Evolutionary conservation across 2,113 vertebrate species (phyloP).

Genomic region (Rhinichthys klamathensis): DNA sequence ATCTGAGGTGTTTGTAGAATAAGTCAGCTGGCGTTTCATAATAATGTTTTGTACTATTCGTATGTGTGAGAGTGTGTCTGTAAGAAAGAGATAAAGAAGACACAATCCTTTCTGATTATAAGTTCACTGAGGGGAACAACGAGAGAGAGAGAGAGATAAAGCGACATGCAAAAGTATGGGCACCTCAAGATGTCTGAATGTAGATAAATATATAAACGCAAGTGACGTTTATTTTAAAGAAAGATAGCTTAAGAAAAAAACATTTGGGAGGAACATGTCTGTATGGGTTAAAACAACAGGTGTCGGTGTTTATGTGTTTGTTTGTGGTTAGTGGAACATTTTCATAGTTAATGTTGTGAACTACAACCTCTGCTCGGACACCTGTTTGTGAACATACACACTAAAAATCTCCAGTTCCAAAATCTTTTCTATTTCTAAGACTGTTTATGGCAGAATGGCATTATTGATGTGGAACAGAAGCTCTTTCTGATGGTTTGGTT

Average conservation of each 20-base stretch:
- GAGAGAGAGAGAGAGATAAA: not conserved
- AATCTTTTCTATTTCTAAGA: not conserved
- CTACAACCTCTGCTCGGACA: too few relatives aligned
- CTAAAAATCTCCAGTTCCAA: not conserved
- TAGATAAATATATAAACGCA: not conserved
- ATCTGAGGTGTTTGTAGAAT: not conserved
- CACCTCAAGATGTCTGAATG: not conserved
- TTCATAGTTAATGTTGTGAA: too few relatives aligned
- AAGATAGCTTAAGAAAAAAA: not conserved
- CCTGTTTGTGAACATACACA: too few relatives aligned
- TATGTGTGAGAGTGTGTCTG: conserved; percentile 11
- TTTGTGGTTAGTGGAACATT: not conserved
- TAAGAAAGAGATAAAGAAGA: not conserved
- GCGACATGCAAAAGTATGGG: not conserved
- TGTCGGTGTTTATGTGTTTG: not conserved
- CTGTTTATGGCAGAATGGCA: too few relatives aligned
- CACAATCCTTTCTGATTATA: conserved; percentile 29
- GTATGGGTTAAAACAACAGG: not conserved
- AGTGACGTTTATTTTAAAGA: not conserved
- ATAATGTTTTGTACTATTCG: conserved; percentile 3
- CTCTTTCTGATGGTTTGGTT: not conserved
- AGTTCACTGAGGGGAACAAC: not conserved
- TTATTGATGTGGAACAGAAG: not conserved
- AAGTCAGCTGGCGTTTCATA: not conserved
- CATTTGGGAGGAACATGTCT: not conserved